phyloP scores from a whole-genome alignment of 1,140 invertebrate species.

The Druon quercuslanigerum region DNA sequence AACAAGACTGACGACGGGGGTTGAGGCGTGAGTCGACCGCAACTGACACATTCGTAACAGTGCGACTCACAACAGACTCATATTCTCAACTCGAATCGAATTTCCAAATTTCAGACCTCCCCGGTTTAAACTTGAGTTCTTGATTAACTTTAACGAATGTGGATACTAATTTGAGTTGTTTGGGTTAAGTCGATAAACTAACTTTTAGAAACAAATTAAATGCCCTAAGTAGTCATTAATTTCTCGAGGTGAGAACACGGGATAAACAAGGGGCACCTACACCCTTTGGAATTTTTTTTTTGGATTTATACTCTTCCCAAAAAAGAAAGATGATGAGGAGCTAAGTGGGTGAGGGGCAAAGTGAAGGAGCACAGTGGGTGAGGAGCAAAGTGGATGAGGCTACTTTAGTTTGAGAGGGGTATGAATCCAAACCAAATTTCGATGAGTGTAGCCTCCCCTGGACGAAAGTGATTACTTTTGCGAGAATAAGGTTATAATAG shows the following conservation, averaged over 20 bases:
- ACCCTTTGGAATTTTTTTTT: too few relatives aligned
- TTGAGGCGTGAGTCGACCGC: slow-evolving; percentile 41
- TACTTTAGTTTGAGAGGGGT: too few relatives aligned
- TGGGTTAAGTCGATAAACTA: not conserved
- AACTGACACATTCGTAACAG: slow-evolving; percentile 23
- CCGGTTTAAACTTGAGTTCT: not conserved
- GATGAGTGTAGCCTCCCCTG: too few relatives aligned
- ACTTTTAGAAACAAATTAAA: not conserved
- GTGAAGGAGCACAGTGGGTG: too few relatives aligned
- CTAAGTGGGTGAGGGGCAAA: too few relatives aligned
- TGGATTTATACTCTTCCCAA: not conserved
- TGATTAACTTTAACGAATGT: not conserved
- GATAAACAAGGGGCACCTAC: too few relatives aligned
- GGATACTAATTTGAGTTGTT: not conserved
- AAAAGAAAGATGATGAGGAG: too few relatives aligned
- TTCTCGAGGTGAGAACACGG: too few relatives aligned
- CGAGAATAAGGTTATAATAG: slow-evolving; percentile 3
- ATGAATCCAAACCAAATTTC: not conserved
- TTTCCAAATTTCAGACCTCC: slow-evolving; percentile 45
- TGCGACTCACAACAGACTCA: slow-evolving; percentile 36
- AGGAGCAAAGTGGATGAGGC: too few relatives aligned
- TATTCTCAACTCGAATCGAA: slow-evolving; percentile 11
- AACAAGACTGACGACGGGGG: slow-evolving; percentile 61
- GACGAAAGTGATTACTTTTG: not conserved
- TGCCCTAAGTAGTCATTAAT: not conserved